These are phyloP conservation scores for Tragulus kanchil DNA, from an alignment of 2,113 vertebrate species.

Conservation along the genomic window DNA sequence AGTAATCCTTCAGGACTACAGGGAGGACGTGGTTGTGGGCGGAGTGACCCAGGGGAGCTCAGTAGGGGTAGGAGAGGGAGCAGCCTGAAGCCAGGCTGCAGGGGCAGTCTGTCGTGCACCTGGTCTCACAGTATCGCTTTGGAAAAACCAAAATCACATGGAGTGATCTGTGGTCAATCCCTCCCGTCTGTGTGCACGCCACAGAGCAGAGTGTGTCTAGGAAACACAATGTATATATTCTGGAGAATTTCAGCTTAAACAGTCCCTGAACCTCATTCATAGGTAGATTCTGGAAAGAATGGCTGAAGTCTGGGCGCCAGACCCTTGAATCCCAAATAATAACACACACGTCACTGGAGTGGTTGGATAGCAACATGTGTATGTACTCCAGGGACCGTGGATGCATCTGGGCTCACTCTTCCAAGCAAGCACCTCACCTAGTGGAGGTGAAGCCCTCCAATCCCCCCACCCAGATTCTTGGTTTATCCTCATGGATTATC, in stretches of 20 bases:
- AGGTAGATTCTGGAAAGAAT: neutral
- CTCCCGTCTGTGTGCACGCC: neutral
- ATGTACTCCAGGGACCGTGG: neutral
- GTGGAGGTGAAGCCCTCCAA: neutral
- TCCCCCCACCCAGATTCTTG: neutral
- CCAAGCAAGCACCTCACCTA: neutral
- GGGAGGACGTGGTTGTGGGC: neutral
- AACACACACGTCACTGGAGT: neutral
- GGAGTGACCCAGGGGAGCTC: neutral
- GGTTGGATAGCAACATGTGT: neutral
- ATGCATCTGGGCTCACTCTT: neutral
- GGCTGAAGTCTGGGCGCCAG: neutral
- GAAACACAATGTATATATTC: neutral
- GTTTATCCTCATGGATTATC: neutral
- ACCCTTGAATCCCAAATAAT: neutral
- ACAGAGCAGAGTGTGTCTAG: neutral
- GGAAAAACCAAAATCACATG: neutral
- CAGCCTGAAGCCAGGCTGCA: neutral
- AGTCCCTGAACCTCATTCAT: neutral
- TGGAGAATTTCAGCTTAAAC: conserved; percentile 24
- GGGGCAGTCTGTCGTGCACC: neutral
- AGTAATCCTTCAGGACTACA: neutral
- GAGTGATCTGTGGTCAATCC: neutral
- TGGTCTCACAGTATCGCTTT: conserved; percentile 9
- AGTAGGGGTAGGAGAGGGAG: fast-evolving